Evolutionary conservation across 2,888 invertebrate species (phyloP), one percentile per base, ranked within the genome.

Genomic region (Andrena praecox): DNA sequence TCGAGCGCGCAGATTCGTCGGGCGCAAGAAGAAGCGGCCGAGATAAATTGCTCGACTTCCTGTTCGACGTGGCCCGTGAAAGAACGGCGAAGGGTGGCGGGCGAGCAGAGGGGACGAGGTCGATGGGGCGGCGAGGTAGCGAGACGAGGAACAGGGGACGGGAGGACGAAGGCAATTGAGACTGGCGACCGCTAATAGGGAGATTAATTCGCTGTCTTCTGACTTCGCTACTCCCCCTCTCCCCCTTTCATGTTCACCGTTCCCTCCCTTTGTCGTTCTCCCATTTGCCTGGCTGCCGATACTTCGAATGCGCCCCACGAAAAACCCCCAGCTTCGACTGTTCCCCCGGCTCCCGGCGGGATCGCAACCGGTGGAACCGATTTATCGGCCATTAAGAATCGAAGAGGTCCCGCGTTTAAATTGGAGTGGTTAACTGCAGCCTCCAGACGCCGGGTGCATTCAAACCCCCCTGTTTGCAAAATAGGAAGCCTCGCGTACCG

Each of bases 161-260:
- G 70, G 73, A 73, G 82, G 76, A 70, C 74, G 81, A 80, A 76
- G 83, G 80, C 82, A 89, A 90, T 90, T 87, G 88, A 90, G 87
- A 88, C 87, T 85, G 86, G 87, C 82, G 89, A 89, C 84, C 88
- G 82, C 86, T 90, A 90, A 90, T 90, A 86, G 89, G 78, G 85
- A 90, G 88, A 90, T 90, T 90, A 90, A 90, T 90, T 90, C 84
- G 84, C 81, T 83, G 85, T 89, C 87, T 89, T 89, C 81, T 84
- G 81, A 77, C 83, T 80, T 77, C 66, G 16, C 59, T 35, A 33
- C 68, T 29, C 29, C 48, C 33, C 31, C 29, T 24, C 63, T 10
- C 54, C 68, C n/a, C 68, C 31, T 31, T 60, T 42, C 52, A 20
- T 59, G 67, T n/a, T 12, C 42, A 48, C 29, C 48, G 35, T 50